phyloP scores from a whole-genome alignment of 2,113 vertebrate genomes.

The Oryzias melastigma region DNA sequence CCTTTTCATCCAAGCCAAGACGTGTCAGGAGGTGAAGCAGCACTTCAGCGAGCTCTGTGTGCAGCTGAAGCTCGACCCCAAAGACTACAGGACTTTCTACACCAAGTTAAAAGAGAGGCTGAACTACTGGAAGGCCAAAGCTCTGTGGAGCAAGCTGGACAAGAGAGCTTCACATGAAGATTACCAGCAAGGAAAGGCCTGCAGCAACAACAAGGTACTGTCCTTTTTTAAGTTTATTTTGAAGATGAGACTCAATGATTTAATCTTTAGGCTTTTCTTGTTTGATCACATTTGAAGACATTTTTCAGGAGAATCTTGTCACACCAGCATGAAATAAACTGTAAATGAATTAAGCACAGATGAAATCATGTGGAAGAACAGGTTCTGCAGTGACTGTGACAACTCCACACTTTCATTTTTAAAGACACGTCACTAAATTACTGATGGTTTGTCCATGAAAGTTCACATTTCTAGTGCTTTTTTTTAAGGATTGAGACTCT shows the following conservation, averaged over 20 bases:
- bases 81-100: conserved; percentile 80
- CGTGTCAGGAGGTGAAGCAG: conserved; percentile 81
- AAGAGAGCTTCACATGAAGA: conserved; percentile 83
- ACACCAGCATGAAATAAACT: too few species aligned
- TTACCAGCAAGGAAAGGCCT: conserved; percentile 86
- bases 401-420: too few species aligned
- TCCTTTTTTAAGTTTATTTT: background rate
- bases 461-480: too few species aligned
- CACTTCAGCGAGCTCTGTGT: conserved; percentile 82
- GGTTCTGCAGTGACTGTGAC: too few species aligned
- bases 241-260: background rate
- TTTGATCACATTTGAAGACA: too few species aligned
- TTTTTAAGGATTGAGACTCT: too few species aligned
- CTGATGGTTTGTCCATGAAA: too few species aligned
- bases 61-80: conserved; percentile 76
- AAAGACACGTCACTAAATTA: too few species aligned
- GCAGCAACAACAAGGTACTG: conserved; percentile 84
- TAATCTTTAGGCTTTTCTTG: too few species aligned
- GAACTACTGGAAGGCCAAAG: conserved; percentile 96
- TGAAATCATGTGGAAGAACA: too few species aligned
- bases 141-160: conserved; percentile 90
- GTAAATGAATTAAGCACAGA: too few species aligned
- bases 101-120: conserved; percentile 83
- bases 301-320: too few species aligned
- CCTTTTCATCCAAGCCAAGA: conserved; percentile 80